phyloP scores from a whole-genome alignment of 2,888 invertebrate genomes.

The Andrena marginata region DNA sequence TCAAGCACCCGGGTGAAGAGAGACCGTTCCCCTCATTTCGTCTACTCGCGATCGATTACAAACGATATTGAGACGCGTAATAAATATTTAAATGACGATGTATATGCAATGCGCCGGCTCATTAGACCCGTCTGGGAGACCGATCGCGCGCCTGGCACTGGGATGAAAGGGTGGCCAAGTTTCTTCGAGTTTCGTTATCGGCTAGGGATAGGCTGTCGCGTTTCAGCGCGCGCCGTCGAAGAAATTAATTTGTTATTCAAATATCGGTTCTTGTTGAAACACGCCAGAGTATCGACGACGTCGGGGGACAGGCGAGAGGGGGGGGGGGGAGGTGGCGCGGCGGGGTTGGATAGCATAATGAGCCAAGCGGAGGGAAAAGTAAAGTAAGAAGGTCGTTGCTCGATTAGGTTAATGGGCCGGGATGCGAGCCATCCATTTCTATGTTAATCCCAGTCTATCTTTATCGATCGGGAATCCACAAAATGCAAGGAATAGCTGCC shows the following conservation, averaged over 20 bases:
- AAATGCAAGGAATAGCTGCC: slow-evolving; percentile 53
- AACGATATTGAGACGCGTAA: slow-evolving; percentile 30
- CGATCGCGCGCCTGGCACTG: slow-evolving; percentile 27
- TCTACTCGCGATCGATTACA: slow-evolving; percentile 23
- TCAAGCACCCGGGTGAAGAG: neutral
- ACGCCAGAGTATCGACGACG: slow-evolving; percentile 27
- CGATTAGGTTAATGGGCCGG: slow-evolving; percentile 79
- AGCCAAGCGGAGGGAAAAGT: slow-evolving; percentile 9
- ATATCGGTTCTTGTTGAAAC: slow-evolving; percentile 67
- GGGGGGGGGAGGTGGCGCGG: neutral
- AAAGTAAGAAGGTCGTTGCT: slow-evolving; percentile 53
- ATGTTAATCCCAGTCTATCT: slow-evolving; percentile 78
- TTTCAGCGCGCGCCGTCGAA: slow-evolving; percentile 37
- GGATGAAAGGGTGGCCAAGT: slow-evolving; percentile 26
- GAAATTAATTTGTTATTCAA: slow-evolving; percentile 80
- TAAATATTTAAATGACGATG: slow-evolving; percentile 55
- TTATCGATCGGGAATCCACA: slow-evolving; percentile 70
- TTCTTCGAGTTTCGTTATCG: slow-evolving; percentile 55
- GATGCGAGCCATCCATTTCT: slow-evolving; percentile 77
- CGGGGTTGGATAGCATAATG: neutral
- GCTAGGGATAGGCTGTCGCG: slow-evolving; percentile 43
- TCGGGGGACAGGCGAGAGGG: neutral
- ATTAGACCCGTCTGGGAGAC: slow-evolving; percentile 49
- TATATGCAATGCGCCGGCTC: slow-evolving; percentile 49
- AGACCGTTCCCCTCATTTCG: neutral